Conservation (phyloP, 2,888 invertebrate genomes). For the Drosophila kokeensis region DNA sequence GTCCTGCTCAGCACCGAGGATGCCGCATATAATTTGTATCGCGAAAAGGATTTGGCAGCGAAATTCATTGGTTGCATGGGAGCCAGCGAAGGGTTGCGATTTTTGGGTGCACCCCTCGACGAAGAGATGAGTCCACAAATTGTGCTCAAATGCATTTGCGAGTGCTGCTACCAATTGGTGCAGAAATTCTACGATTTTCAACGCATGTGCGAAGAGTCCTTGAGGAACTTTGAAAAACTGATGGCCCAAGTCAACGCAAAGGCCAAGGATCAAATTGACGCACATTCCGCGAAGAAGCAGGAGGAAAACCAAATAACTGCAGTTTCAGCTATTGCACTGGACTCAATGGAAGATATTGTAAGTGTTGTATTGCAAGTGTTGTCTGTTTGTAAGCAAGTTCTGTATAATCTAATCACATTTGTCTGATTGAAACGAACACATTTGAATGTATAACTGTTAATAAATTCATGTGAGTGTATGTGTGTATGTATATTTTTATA, state of each 20-base stretch:
- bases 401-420: conserved; percentile 47
- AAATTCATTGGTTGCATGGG: conserved; percentile 65
- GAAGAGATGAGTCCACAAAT: conserved; percentile 41
- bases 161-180: conserved; percentile 70
- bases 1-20: conserved; percentile 57
- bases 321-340: conserved; percentile 2
- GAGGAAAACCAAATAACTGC: conserved; percentile 3
- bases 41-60: conserved; percentile 61
- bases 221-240: conserved; percentile 61
- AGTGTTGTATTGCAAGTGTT: conserved; percentile 32
- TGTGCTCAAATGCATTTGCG: conserved; percentile 73
- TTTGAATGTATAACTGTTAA: conserved; percentile 34
- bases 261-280: not conserved
- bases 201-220: conserved; percentile 76
- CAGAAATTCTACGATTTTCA: conserved; percentile 75
- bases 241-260: conserved; percentile 39
- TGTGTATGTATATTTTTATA: conserved; percentile 16
- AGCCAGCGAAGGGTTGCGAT: not conserved
- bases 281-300: not conserved
- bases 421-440: conserved; percentile 27
- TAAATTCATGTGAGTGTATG: not conserved
- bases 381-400: conserved; percentile 22
- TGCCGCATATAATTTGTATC: conserved; percentile 47
- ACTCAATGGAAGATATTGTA: conserved; percentile 60
- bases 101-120: conserved; percentile 12